A percentile compares a stretch with the other conserved stretches of the same genome.
phyloP scores from a whole-genome alignment of 2,113 vertebrate genomes.

The Camelus dromedarius region DNA sequence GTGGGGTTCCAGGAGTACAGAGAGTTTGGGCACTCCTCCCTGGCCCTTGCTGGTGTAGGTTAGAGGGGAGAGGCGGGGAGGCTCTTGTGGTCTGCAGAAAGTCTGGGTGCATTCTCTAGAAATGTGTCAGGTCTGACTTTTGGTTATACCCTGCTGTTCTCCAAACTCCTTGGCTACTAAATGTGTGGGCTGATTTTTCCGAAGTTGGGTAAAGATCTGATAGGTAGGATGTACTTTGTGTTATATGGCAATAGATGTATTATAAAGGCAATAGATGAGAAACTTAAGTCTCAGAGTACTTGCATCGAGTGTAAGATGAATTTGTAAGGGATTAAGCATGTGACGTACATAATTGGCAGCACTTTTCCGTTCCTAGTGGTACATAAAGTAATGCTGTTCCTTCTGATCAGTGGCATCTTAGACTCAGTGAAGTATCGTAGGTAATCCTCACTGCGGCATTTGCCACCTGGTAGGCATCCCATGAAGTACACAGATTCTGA shows the following conservation, averaged over 20 bases:
- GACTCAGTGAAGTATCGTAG: rapidly evolving
- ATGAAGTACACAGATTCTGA: rapidly evolving
- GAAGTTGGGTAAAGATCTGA: background rate
- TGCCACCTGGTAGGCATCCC: too few species aligned
- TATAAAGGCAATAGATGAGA: background rate
- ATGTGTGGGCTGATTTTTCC: background rate
- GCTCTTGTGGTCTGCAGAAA: rapidly evolving
- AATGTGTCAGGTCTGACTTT: background rate
- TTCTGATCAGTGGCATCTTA: background rate
- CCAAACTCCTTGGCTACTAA: background rate
- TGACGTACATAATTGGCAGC: too few species aligned
- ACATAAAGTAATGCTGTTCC: too few species aligned
- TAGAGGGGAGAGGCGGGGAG: too few species aligned
- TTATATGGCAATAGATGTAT: background rate
- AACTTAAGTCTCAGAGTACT: background rate
- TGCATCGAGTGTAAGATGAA: background rate
- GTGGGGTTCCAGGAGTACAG: background rate
- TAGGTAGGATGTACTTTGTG: too few species aligned
- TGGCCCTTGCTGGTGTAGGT: background rate
- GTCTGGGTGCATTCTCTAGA: background rate
- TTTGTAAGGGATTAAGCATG: too few species aligned
- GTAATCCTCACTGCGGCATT: too few species aligned
- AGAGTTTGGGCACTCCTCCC: too few species aligned
- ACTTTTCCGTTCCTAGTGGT: background rate
- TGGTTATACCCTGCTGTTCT: background rate